A percentile compares a stretch with the other conserved stretches of the same genome.
Conservation (phyloP, 1,140 invertebrate genomes). For the Papilio xuthus region DNA sequence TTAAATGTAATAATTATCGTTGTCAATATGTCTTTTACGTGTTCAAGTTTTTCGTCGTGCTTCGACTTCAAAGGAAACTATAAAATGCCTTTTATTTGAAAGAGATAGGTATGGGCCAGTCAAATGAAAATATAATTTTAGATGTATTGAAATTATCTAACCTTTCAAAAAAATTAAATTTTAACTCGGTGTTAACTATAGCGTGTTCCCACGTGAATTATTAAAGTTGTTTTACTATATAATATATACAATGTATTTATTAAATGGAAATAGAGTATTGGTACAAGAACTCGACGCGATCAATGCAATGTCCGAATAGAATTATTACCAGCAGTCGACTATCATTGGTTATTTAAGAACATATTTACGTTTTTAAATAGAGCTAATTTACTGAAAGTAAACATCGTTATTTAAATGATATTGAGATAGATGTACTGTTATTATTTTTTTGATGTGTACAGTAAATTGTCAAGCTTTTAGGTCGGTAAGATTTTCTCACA, state of each 20-base stretch:
- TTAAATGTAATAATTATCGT: too few species aligned
- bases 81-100: too few species aligned
- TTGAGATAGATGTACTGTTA: neutral
- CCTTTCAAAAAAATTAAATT: neutral
- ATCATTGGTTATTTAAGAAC: neutral
- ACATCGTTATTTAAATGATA: neutral
- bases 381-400: neutral
- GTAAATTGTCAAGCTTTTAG: neutral
- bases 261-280: constrained; percentile 5
- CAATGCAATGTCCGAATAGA: constrained; percentile 8
- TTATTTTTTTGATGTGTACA: neutral
- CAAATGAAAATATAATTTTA: neutral
- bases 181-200: neutral
- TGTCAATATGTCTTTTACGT: too few species aligned
- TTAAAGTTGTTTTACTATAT: neutral
- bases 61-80: too few species aligned
- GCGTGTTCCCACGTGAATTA: neutral
- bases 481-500: neutral
- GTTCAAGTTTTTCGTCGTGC: too few species aligned
- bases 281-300: neutral
- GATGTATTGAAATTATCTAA: neutral
- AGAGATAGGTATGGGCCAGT: too few species aligned
- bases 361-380: neutral
- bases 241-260: constrained; percentile 19
- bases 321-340: neutral